Evolutionary conservation across 1,140 invertebrate species (phyloP).

Genomic region (Caenorhabditis inopinata): DNA sequence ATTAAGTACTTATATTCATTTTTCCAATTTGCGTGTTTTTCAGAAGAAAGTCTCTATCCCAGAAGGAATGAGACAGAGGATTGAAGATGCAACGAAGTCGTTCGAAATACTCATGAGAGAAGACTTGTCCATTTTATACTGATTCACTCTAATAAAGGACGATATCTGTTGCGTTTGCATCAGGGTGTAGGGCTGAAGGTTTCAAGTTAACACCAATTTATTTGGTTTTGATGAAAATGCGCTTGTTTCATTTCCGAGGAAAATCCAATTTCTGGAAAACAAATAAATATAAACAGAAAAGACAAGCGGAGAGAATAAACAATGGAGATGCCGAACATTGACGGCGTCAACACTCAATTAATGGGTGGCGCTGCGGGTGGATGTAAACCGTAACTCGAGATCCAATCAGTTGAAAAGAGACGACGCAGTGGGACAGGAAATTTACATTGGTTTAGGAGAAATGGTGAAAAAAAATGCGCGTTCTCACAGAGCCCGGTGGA

Average conservation of each 20-base stretch:
- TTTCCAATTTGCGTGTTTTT: neutral
- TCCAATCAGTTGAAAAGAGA: constrained; percentile 27
- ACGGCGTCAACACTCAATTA: neutral
- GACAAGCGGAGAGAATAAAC: neutral
- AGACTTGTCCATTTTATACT: neutral
- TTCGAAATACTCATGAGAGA: neutral
- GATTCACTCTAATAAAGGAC: too few relatives aligned
- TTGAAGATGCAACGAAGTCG: neutral
- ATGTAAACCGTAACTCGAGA: constrained; percentile 28
- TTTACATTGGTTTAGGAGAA: constrained; percentile 3
- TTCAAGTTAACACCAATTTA: constrained; percentile 22
- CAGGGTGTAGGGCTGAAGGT: too few relatives aligned
- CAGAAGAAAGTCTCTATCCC: constrained; percentile 1
- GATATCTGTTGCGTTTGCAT: too few relatives aligned
- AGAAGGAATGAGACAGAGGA: neutral
- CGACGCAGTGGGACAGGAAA: neutral
- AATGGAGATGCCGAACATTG: neutral
- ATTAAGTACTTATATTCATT: too few relatives aligned
- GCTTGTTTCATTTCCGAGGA: neutral
- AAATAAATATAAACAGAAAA: neutral
- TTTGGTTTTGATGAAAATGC: neutral
- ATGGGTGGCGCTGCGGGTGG: neutral
- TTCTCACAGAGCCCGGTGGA: constrained; percentile 27
- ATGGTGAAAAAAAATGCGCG: neutral
- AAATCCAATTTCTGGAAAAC: neutral